Evolutionary conservation across 1,140 invertebrate genomes (phyloP), one percentile per base, ranked within the genome.

Genomic region (Dendroctonus ponderosae): DNA sequence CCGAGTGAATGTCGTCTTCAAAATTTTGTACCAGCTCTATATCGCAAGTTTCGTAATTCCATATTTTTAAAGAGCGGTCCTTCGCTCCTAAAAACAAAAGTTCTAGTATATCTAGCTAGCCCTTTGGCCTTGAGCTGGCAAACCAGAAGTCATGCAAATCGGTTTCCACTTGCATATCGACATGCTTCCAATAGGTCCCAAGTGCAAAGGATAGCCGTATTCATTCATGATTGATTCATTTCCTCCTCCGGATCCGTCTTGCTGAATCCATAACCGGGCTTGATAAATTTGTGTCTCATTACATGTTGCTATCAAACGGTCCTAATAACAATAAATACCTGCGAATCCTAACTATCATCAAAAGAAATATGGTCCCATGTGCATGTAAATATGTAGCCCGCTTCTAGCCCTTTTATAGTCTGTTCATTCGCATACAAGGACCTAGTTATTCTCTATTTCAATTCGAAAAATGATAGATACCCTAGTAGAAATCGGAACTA

Each of bases 111-210:
- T 26, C 26, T 26, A 26, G 26, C 26, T 26, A 26, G 26, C 26
- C 26, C 26, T 26, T n/a, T 42, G 26, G 11, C 9, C 0, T 8
- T 57, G 39, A 9, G 6, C 42, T 44, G 2, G 9, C 7, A 66
- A 72, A 57, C 93, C 93, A 50, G 88, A 89, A 0, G 93, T 96
- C 75, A 94, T 89, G 40, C 96, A 86, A 42, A 96, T 86, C 0
- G 93, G 89, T 79, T 96, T 97, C 87, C 93, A 92, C 3, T 88
- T 84, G 76, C 94, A 95, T 62, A 92, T 84, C 7, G 93, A 89
- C 15, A 96, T 76, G 12, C 86, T 86, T 43, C 87, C 85, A 26
- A 97, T 90, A 3, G 85, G 79, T 3, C 90, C 91, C 60, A 90
- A 87, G 77, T 97, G 94, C 68, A 94, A 86, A 0, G 86, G 78